Evolutionary conservation across 2,113 vertebrate species (phyloP).

Genomic region (Callospermophilus lateralis): DNA sequence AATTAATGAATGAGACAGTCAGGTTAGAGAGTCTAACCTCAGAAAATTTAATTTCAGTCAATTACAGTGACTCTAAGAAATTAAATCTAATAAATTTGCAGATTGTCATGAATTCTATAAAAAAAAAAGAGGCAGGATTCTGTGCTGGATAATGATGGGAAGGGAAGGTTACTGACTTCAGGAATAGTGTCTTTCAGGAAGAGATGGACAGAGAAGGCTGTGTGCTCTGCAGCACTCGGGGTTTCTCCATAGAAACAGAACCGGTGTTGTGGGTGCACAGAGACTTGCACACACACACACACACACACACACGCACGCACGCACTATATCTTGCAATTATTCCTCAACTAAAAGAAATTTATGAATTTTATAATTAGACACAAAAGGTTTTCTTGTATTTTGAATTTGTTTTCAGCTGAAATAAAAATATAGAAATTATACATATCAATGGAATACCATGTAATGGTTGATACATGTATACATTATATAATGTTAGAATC

Average conservation of each 20-base stretch:
- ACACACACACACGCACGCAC: not conserved
- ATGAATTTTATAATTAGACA: not conserved
- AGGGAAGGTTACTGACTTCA: not conserved
- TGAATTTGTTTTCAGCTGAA: not conserved
- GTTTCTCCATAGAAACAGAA: not conserved
- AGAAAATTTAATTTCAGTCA: not conserved
- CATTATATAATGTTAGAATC: not conserved
- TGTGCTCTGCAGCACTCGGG: not conserved
- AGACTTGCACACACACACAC: no score
- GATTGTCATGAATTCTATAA: not conserved
- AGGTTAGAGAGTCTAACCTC: not conserved
- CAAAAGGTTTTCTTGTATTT: not conserved
- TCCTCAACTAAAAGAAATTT: not conserved
- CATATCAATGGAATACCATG: not conserved
- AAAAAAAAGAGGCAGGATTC: not conserved
- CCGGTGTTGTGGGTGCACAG: not conserved
- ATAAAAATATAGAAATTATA: not conserved
- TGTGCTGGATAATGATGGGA: not conserved
- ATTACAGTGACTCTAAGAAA: not conserved
- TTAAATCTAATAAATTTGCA: not conserved
- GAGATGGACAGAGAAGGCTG: fast-evolving
- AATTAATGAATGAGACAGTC: not conserved
- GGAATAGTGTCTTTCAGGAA: not conserved
- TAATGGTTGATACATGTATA: not conserved
- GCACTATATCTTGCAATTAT: not conserved